Evolutionary conservation across 2,113 vertebrate species (phyloP).

Genomic region (Stegostoma tigrinum): DNA sequence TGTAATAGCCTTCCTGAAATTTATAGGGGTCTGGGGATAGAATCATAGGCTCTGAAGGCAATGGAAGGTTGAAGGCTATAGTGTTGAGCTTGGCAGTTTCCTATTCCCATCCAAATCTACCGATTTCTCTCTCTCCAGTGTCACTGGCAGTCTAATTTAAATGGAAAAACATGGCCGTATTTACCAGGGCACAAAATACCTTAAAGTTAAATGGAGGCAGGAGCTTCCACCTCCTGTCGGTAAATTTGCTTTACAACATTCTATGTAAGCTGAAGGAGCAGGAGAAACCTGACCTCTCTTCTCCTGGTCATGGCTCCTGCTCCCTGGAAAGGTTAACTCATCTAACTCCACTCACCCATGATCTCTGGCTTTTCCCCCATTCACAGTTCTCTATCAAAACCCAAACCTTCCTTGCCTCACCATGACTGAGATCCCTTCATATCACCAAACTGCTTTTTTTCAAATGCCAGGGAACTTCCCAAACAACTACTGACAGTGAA

Average conservation of each 20-base stretch:
- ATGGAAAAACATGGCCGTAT: neutral
- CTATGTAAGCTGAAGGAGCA: too few relatives aligned
- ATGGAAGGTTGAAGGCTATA: too few relatives aligned
- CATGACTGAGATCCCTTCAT: neutral
- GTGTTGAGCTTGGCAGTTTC: neutral
- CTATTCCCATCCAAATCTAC: neutral
- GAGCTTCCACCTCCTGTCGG: too few relatives aligned
- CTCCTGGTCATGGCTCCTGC: too few relatives aligned
- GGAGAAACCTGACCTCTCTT: neutral
- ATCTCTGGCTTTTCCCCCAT: neutral
- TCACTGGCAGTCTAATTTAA: neutral
- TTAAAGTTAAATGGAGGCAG: too few relatives aligned
- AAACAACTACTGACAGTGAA: neutral
- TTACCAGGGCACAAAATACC: neutral
- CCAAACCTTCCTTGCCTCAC: too few relatives aligned
- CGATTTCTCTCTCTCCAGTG: neutral
- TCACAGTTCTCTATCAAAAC: too few relatives aligned
- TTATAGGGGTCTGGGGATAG: neutral
- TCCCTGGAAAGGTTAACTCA: neutral
- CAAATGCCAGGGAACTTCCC: neutral
- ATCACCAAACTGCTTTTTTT: neutral
- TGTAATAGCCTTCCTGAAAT: neutral
- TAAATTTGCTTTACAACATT: neutral
- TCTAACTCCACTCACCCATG: neutral
- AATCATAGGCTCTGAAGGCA: too few relatives aligned